Evolutionary conservation across 2,113 vertebrate species (phyloP).

Genomic region (Prionailurus viverrinus): DNA sequence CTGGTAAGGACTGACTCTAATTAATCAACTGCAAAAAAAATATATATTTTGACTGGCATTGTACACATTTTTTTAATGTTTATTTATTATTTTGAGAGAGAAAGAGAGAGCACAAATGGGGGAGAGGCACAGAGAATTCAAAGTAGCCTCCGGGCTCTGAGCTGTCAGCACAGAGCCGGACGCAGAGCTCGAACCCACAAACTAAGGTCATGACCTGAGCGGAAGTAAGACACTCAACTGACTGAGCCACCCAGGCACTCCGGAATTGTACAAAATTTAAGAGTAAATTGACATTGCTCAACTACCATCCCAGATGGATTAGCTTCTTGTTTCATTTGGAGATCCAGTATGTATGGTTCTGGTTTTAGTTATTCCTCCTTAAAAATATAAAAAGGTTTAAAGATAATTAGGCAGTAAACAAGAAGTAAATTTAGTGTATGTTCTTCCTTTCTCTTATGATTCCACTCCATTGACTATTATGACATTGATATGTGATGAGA

Average conservation of each 20-base stretch:
- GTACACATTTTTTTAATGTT: neutral
- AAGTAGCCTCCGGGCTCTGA: too few relatives aligned
- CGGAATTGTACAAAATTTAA: neutral
- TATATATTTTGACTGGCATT: neutral
- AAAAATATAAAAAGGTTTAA: neutral
- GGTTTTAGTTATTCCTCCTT: neutral
- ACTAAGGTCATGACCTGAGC: too few relatives aligned
- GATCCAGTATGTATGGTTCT: neutral
- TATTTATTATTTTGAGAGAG: too few relatives aligned
- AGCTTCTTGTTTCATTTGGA: neutral
- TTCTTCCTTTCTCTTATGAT: neutral
- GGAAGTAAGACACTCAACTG: too few relatives aligned
- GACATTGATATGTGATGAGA: neutral
- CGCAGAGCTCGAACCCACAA: too few relatives aligned
- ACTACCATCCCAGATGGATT: neutral
- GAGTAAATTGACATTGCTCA: neutral
- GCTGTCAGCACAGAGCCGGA: too few relatives aligned
- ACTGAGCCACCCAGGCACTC: too few relatives aligned
- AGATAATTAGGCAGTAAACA: neutral
- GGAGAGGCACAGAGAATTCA: too few relatives aligned
- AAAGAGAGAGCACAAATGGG: too few relatives aligned
- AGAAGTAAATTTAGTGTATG: neutral
- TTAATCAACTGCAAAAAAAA: neutral
- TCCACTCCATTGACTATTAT: fast-evolving
- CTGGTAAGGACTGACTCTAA: neutral